Evolutionary conservation across 2,113 vertebrate species (phyloP).

Genomic region (Caranx ignobilis): DNA sequence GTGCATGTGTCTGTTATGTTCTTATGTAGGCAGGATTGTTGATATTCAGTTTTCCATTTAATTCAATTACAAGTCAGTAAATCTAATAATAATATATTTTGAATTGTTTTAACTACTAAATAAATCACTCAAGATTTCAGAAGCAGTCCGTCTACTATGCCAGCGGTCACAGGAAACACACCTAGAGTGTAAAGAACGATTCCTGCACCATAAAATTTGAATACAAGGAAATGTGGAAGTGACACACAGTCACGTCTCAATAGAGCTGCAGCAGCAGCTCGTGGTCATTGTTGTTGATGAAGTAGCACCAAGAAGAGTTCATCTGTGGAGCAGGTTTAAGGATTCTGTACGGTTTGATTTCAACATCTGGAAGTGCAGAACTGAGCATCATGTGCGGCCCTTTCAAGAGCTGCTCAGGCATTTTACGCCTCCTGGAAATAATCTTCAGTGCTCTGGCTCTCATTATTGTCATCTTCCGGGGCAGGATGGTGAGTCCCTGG

Average conservation of each 20-base stretch:
- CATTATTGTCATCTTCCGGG: constrained; percentile 73
- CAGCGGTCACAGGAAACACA: background rate
- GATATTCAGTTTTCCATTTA: background rate
- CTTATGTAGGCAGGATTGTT: too few relatives aligned
- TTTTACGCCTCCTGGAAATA: constrained; percentile 77
- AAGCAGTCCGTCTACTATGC: background rate
- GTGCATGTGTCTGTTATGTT: too few relatives aligned
- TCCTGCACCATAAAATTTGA: background rate
- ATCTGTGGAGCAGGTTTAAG: background rate
- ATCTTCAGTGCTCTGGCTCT: constrained; percentile 73
- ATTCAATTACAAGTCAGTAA: too few relatives aligned
- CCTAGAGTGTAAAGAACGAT: background rate
- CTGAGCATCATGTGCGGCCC: constrained; percentile 39
- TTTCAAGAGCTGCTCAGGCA: constrained; percentile 30
- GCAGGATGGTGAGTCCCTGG: fast-evolving
- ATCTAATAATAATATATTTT: background rate
- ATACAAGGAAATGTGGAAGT: background rate
- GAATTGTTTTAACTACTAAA: background rate
- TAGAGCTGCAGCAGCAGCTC: background rate
- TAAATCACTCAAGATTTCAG: background rate
- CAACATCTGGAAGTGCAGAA: background rate
- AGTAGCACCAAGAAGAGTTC: background rate
- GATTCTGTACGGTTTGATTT: background rate
- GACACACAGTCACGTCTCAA: background rate
- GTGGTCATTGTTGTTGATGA: background rate